phyloP scores from a whole-genome alignment of 2,888 invertebrate genomes.

The Thera britannica region DNA sequence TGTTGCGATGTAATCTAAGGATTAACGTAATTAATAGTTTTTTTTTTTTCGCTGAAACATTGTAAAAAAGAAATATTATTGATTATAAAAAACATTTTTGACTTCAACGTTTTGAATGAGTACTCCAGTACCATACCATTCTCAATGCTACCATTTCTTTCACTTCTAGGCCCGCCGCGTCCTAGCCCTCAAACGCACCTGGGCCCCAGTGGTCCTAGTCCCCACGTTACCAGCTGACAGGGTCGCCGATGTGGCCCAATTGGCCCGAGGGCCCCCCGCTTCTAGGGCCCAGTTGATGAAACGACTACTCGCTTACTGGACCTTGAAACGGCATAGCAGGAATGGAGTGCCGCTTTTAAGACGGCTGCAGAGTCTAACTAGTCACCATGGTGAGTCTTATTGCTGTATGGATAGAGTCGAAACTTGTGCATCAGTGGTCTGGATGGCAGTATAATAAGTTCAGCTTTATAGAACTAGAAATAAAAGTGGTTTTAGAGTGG shows the following conservation, averaged over 20 bases:
- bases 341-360: slow-evolving; percentile 98
- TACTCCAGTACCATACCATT: no score
- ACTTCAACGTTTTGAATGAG: no score
- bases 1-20: no score
- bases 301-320: slow-evolving; percentile 98
- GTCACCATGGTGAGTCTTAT: slow-evolving; percentile 54
- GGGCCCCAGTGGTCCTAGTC: slow-evolving; percentile 95
- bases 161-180: slow-evolving; percentile 88
- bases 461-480: background rate
- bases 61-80: no score
- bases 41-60: no score
- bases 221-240: slow-evolving; percentile 96
- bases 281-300: slow-evolving; percentile 95
- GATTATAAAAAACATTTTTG: no score
- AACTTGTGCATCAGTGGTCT: background rate
- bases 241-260: slow-evolving; percentile 93
- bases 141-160: no score
- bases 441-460: background rate
- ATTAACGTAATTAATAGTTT: no score
- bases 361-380: slow-evolving; percentile 78
- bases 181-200: slow-evolving; percentile 94
- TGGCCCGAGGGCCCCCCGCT: slow-evolving; percentile 86
- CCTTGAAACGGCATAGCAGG: slow-evolving; percentile 95
- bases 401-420: background rate
- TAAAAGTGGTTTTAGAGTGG: background rate